Evolutionary conservation across 2,113 vertebrate species (phyloP), one percentile per base, ranked within the genome.

Genomic region (Ramphastos sulfuratus): DNA sequence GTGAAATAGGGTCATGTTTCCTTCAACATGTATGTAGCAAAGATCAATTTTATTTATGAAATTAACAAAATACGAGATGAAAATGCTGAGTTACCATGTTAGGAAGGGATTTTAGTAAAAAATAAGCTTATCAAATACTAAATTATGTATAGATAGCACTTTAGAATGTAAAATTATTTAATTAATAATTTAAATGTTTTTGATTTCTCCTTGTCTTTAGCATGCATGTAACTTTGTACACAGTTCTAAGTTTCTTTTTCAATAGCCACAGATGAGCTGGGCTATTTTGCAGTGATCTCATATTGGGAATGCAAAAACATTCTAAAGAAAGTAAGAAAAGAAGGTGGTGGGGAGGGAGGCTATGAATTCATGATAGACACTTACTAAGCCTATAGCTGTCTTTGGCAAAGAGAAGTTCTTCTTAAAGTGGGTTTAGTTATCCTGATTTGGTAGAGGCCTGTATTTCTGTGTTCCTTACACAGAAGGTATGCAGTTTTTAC

Each of bases 1-100:
- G 99, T 91, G 98, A 99, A 97, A 99, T 99, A 82, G 99, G 99
- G 71, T 98, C 98, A 27, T 99, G 99, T 94, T 99, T 99, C 94
- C 99, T 99, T 89, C 96, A 98, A 86, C 98, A 99, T 77, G 99
- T 99, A 97, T 0, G 97, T 97, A 77, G 74, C 65, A 82, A 69
- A 85, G 84, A 25, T 85, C 4, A 1, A 4, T 61, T 94, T 60
- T 37, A 55, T 65, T 81, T 79, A 64, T 52, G 17, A 87, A 59
- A n/a, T 70, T 50, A 61, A 15, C 9, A 66, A 64, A 35, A 20
- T 78, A 44, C 8, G 3, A 31, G 93, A 55, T 91, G 55, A 65
- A 86, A 64, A 70, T 58, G 16, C 19, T 61, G 46, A 33, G 14
- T 52, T 54, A 18, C 17, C 6, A 4, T 58, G 42, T 54, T 84